Evolutionary conservation across 2,113 vertebrate genomes (phyloP).

Genomic region (Ariopsis seemanni): DNA sequence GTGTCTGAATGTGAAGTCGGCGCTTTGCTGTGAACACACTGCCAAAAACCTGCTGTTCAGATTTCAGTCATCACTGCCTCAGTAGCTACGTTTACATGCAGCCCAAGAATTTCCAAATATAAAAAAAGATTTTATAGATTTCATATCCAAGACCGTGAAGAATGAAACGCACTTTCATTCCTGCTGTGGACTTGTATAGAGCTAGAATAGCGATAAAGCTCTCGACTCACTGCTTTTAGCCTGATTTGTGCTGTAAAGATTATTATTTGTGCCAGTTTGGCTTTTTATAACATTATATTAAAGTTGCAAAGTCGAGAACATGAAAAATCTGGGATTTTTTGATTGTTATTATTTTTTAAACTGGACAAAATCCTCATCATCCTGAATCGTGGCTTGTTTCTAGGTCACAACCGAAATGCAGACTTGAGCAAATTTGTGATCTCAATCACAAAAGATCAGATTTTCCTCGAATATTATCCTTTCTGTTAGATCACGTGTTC

Average conservation of each 20-base stretch:
- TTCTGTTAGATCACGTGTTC: neutral
- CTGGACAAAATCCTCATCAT: neutral
- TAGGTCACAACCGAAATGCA: neutral
- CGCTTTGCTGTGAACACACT: conserved; percentile 64
- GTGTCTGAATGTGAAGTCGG: conserved; percentile 58
- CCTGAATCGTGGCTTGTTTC: neutral
- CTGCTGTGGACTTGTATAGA: neutral
- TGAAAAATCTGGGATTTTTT: neutral
- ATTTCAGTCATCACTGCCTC: conserved; percentile 34
- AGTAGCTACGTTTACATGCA: neutral
- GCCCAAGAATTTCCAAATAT: neutral
- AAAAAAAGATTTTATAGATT: neutral
- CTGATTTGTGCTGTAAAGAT: neutral
- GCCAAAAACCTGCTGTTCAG: conserved; percentile 73
- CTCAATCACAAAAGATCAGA: neutral
- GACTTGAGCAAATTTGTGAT: neutral
- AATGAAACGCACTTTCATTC: neutral
- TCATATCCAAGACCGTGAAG: neutral
- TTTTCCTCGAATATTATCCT: neutral
- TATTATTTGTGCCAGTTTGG: neutral
- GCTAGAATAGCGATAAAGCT: neutral
- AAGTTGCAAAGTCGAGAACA: neutral
- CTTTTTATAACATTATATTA: neutral
- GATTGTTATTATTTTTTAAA: neutral
- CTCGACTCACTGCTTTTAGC: neutral